These are phyloP conservation scores for Agrochola macilenta DNA, from an alignment of 2,888 invertebrate genomes.

Conservation along the genomic window DNA sequence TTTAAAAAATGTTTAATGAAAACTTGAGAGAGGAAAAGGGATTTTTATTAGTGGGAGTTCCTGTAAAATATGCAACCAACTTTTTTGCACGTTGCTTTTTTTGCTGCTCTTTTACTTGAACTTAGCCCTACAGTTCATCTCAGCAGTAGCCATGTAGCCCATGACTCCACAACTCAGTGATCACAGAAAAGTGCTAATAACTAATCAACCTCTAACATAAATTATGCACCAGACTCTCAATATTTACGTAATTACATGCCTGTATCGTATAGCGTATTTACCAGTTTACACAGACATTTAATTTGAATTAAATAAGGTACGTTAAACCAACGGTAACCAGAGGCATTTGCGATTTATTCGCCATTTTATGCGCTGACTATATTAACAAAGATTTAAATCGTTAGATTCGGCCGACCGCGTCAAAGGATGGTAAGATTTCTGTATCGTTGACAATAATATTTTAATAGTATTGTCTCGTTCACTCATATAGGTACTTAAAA, in stretches of 20 bases:
- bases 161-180: too few species aligned
- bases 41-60: slow-evolving; percentile 10
- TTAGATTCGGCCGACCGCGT: background rate
- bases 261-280: slow-evolving; percentile 10
- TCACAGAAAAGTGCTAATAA: background rate
- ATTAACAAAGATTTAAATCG: slow-evolving; percentile 12
- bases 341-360: slow-evolving; percentile 31
- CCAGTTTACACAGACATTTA: slow-evolving; percentile 30
- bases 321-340: slow-evolving; percentile 42
- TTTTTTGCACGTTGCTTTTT: background rate
- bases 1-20: slow-evolving; percentile 28
- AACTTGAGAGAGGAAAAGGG: slow-evolving; percentile 16
- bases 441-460: slow-evolving; percentile 1
- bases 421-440: background rate
- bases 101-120: background rate
- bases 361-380: slow-evolving; percentile 37
- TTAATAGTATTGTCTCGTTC: background rate
- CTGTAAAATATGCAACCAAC: background rate
- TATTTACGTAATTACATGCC: slow-evolving; percentile 36
- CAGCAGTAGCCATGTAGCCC: background rate
- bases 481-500: background rate
- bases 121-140: background rate
- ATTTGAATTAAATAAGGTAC: slow-evolving; percentile 38
- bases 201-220: slow-evolving; percentile 5
- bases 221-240: background rate